Base-by-base conservation (phyloP, 1,140 invertebrate species). In the Lineus longissimus region DNA sequence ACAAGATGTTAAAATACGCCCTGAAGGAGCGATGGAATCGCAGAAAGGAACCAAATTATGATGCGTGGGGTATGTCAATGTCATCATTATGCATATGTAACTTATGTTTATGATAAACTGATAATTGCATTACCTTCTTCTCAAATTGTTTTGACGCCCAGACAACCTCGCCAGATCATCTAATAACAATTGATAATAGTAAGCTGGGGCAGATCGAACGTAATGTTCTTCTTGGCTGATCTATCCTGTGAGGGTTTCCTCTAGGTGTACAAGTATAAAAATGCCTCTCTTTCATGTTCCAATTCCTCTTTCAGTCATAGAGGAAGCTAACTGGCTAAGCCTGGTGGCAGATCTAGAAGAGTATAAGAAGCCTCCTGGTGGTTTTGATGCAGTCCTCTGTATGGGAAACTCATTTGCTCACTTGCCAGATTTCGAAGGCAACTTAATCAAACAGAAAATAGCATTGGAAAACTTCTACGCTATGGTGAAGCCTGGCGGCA, bases 1-100 rank as follows among this genome's bases (percentile, higher is more conserved):
- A 94, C 74, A 93, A 94, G 81, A 94, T 94, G 92, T 78, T 94
- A 57, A 94, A 94, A 73, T 88, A 92, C 73, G 92, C 92, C 0
- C 80, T 93, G 0, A 92, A 92, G 71, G 87, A 90, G 9, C 83
- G 92, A 55, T 94, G 92, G 91, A 86, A 89, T 40, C 85, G 90
- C 19, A 83, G 92, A 65, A 91, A 89, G 72, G 90, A 94, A 72
- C 66, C 81, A 0, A 86, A 85, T 58, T 94, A 92, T 72, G 91
- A 94, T 70, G 86, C 88, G 41, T 94, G 92, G 92, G 82, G 91
- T 94, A 82, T 84, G 84, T 82, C n/a, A 19, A 0, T 22, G 15
- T 15, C n/a, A n/a, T n/a, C n/a, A n/a, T n/a, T n/a, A n/a, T n/a
- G n/a, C n/a, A n/a, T n/a, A n/a, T n/a, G n/a, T n/a, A n/a, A 25